phyloP scores from a whole-genome alignment of 2,113 vertebrate species.

The Benitochromis conjunctus region DNA sequence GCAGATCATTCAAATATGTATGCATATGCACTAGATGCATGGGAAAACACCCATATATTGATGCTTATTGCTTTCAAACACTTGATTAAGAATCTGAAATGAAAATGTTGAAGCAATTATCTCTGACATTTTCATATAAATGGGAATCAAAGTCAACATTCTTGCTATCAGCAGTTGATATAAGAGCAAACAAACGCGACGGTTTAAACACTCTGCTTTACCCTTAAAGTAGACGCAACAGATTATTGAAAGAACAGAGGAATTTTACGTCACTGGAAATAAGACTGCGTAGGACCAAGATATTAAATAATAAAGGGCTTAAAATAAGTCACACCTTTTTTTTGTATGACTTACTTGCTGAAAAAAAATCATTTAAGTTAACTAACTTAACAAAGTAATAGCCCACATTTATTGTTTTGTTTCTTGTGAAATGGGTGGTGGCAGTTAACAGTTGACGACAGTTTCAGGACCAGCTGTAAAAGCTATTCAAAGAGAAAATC shows the following conservation, averaged over 20 bases:
- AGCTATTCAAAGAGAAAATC: neutral
- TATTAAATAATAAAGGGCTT: neutral
- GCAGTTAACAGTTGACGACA: neutral
- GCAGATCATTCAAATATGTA: slow-evolving; percentile 6
- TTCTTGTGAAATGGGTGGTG: neutral
- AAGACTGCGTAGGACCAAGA: neutral
- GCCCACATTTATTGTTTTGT: neutral
- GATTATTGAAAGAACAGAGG: neutral
- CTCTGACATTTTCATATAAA: slow-evolving; percentile 16
- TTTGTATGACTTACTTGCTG: neutral
- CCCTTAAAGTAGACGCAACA: neutral
- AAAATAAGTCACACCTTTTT: neutral
- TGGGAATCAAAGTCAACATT: neutral
- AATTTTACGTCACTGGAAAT: neutral
- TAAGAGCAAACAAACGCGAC: neutral
- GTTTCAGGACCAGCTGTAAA: neutral
- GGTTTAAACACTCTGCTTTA: neutral
- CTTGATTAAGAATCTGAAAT: slow-evolving; percentile 5
- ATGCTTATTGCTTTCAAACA: slow-evolving; percentile 12
- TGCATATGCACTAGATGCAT: neutral
- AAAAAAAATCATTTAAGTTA: neutral
- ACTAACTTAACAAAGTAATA: neutral
- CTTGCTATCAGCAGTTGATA: neutral
- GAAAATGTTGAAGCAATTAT: slow-evolving; percentile 8
- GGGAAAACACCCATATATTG: neutral